Evolutionary conservation across 2,113 vertebrate species (phyloP).

Genomic region (Petrocephalus microphthalmus): DNA sequence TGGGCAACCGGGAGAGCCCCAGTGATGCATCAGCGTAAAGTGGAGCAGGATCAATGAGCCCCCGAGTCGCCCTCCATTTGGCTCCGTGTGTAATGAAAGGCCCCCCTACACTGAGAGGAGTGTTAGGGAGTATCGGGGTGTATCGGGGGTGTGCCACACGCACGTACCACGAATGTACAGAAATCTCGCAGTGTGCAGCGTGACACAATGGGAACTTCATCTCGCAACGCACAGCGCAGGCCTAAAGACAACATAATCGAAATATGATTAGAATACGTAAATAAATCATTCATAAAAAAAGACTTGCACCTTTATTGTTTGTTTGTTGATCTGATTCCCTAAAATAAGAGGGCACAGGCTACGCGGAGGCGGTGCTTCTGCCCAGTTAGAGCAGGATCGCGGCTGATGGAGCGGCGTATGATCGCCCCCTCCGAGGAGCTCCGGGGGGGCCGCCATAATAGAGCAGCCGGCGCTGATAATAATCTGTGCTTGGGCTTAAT

Average conservation of each 20-base stretch:
- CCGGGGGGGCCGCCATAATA: neutral
- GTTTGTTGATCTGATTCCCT: neutral
- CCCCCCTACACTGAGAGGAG: neutral
- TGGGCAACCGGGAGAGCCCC: neutral
- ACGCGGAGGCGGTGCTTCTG: neutral
- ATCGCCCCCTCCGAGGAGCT: neutral
- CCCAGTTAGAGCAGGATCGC: neutral
- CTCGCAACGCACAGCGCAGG: neutral
- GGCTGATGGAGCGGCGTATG: neutral
- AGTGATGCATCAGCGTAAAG: neutral
- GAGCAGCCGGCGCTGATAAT: neutral
- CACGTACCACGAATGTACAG: neutral
- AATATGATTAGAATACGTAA: neutral
- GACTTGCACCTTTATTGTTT: neutral
- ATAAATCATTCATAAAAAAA: neutral
- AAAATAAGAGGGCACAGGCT: neutral
- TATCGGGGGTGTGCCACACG: too few species aligned
- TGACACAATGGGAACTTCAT: neutral
- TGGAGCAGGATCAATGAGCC: neutral
- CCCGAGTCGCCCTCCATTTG: neutral
- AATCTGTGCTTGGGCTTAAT: slow-evolving; percentile 1
- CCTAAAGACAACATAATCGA: neutral
- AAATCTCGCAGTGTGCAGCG: neutral
- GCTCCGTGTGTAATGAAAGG: slow-evolving; percentile 12
- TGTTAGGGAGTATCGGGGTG: neutral